A percentile compares a stretch with the other conserved stretches of the same genome.
phyloP scores from a whole-genome alignment of 2,797 vertebrate species.

The Artibeus lituratus region DNA sequence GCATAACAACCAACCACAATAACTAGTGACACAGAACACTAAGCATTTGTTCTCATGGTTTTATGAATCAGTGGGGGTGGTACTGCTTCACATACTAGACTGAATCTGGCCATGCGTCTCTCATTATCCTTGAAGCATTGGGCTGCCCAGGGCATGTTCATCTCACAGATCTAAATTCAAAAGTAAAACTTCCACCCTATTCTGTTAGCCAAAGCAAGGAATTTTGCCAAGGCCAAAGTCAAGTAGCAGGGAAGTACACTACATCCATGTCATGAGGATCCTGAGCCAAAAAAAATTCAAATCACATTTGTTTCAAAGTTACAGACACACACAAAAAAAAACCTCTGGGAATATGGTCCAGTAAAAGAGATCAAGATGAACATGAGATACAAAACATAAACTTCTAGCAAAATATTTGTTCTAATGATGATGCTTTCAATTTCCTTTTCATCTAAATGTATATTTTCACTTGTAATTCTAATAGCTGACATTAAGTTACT shows the following conservation, averaged over 20 bases:
- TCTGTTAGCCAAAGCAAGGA: background rate
- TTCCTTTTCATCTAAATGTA: background rate
- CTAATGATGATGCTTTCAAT: background rate
- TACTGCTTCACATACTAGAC: background rate
- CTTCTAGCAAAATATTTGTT: background rate
- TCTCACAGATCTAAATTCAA: background rate
- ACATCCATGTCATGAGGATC: background rate
- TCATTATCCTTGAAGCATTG: background rate
- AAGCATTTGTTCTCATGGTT: background rate
- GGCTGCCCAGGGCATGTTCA: background rate
- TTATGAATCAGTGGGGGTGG: background rate
- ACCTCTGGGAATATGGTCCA: background rate
- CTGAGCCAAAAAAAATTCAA: background rate
- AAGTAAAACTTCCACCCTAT: background rate
- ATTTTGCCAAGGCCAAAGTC: background rate
- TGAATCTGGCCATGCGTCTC: background rate
- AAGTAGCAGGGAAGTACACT: background rate
- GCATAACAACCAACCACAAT: background rate
- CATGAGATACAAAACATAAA: background rate
- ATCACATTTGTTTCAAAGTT: conserved; percentile 4
- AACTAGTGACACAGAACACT: background rate
- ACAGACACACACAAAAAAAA: background rate
- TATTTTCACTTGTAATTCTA: background rate
- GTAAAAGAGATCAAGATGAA: background rate
- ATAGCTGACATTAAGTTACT: background rate